These are phyloP conservation scores for Chaetophractus vellerosus DNA, from an alignment of 2,797 vertebrate species.

Conservation along the genomic window DNA sequence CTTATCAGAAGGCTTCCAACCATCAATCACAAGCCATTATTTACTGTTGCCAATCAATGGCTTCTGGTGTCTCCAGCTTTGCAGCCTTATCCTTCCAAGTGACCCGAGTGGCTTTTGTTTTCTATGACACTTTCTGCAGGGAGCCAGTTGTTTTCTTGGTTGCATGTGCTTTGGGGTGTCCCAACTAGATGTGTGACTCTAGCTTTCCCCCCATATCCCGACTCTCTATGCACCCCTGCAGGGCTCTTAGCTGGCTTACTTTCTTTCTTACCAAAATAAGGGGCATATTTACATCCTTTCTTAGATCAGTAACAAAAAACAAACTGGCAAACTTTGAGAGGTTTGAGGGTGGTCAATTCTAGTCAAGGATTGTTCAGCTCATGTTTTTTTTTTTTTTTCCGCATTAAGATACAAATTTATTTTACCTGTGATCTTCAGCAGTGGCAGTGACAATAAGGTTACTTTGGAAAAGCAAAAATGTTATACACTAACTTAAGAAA, in stretches of 20 bases:
- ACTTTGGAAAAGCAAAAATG: slow-evolving; percentile 84
- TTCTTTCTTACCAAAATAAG: slow-evolving; percentile 76
- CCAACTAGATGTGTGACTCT: slow-evolving; percentile 38
- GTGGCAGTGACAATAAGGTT: slow-evolving; percentile 86
- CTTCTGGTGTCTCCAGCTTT: neutral
- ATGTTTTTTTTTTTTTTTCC: slow-evolving; percentile 88
- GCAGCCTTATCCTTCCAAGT: neutral
- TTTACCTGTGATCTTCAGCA: slow-evolving; percentile 85
- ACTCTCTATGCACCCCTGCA: slow-evolving; percentile 73
- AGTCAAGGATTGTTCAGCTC: slow-evolving; percentile 85
- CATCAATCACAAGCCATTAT: slow-evolving; percentile 79
- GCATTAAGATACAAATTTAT: slow-evolving; percentile 86
- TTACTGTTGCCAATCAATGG: slow-evolving; percentile 66
- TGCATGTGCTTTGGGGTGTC: slow-evolving; percentile 14
- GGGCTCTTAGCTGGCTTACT: slow-evolving; percentile 81
- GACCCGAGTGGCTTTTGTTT: neutral
- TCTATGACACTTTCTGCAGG: neutral
- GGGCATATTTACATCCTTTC: slow-evolving; percentile 86
- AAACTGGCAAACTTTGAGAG: slow-evolving; percentile 78
- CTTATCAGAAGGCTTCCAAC: slow-evolving; percentile 74
- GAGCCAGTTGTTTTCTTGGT: neutral
- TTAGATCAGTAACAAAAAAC: slow-evolving; percentile 88
- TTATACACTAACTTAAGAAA: slow-evolving; percentile 88
- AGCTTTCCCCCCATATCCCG: slow-evolving; percentile 71
- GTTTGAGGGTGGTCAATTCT: slow-evolving; percentile 76